Evolutionary conservation across 2,797 vertebrate genomes (phyloP), one percentile per base, ranked within the genome.

Genomic region (Acanthornis magna): DNA sequence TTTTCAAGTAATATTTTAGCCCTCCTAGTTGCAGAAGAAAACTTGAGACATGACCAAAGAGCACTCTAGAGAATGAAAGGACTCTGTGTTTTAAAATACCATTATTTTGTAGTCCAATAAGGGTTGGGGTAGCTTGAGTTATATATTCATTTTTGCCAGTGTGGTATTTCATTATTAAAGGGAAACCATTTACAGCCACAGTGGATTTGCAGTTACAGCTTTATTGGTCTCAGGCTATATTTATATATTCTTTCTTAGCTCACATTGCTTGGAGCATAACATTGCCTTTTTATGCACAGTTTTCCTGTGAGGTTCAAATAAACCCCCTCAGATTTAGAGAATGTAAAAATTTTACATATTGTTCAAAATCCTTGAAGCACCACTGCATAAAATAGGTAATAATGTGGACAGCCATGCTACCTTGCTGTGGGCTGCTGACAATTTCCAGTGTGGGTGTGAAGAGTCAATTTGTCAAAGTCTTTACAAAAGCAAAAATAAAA

Each of bases 161-260:
- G 73, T 85, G 80, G 63, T 95, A 95, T 95, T 94, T 95, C 94
- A 89, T 89, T 96, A 94, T 94, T 92, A 89, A 96, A 94, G 80
- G 71, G 63, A 95, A 95, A 85, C 53, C 55, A 87, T 93, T 96
- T 95, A 85, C 74, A 85, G 67, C 81, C 88, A 87, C 84, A 73
- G 71, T 71, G 71, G 88, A 94, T 94, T 94, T 95, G 67, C 84
- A 93, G 93, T 82, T 85, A 61, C 90, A 94, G 92, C 82, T 95
- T 94, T 96, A 95, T 93, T 82, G 60, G 77, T 95, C 94, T 93
- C 84, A 40, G 71, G 77, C 71, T 95, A 53, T 86, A 91, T 92
- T 95, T 91, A 87, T 71, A 89, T 89, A 86, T 93, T 93, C 91
- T 90, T 86, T 86, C 90, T 82, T 76, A 90, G 73, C 87, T 94